Percentiles rank a stretch among this genome's conserved stretches.
Conservation (phyloP, 2,797 vertebrate species). For the Sebastes vulpes region DNA sequence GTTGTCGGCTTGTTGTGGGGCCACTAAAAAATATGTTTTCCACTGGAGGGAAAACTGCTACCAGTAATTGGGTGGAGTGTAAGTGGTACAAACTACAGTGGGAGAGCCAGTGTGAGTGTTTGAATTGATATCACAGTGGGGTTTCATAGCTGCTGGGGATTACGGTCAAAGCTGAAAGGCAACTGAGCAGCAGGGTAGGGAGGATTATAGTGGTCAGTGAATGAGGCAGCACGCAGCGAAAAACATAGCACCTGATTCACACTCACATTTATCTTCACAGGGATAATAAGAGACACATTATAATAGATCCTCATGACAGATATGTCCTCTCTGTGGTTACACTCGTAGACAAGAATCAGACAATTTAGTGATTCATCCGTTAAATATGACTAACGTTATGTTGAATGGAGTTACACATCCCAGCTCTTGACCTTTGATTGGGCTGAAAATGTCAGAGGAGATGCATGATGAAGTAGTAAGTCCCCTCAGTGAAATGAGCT, state of each 20-base stretch:
- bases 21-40: slow-evolving; percentile 2
- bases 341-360: not conserved
- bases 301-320: slow-evolving; percentile 10
- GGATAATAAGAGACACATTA: slow-evolving; percentile 33
- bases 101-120: slow-evolving; percentile 56
- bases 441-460: slow-evolving; percentile 1
- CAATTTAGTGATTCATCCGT: slow-evolving; percentile 5
- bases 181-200: slow-evolving; percentile 69
- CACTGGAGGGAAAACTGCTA: not conserved
- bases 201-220: slow-evolving; percentile 76
- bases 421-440: slow-evolving; percentile 19
- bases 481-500: not conserved
- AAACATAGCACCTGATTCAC: slow-evolving; percentile 71
- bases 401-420: slow-evolving; percentile 5
- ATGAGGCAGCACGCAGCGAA: slow-evolving; percentile 59
- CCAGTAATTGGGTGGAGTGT: slow-evolving; percentile 21
- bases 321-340: slow-evolving; percentile 1
- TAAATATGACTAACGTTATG: not conserved
- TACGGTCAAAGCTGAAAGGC: slow-evolving; percentile 74
- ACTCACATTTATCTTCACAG: slow-evolving; percentile 48
- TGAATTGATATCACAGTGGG: slow-evolving; percentile 81
- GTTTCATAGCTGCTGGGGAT: slow-evolving; percentile 71
- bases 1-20: not conserved
- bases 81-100: slow-evolving; percentile 35
- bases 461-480: not conserved